Percentiles rank a stretch among this genome's conserved stretches.
Evolutionary conservation across 2,888 invertebrate species (phyloP).

Genomic region (Caenorhabditis sp.): DNA sequence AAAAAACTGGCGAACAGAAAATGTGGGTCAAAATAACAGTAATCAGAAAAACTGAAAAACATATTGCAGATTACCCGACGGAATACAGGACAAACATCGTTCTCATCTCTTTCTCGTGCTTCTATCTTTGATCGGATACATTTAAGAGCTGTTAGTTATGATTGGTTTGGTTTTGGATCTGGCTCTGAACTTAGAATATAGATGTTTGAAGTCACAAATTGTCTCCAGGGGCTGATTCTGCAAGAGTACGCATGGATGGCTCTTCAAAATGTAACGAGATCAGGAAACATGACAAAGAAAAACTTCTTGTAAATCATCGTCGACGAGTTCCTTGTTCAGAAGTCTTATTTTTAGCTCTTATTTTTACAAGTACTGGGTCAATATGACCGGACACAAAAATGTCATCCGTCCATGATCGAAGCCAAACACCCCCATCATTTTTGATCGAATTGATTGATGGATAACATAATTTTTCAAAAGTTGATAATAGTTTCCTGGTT

Average conservation of each 20-base stretch:
- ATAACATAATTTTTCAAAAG: slow-evolving; percentile 10
- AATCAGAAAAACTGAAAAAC: background rate
- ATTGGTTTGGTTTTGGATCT: slow-evolving; percentile 45
- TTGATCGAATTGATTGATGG: slow-evolving; percentile 1
- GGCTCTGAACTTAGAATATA: slow-evolving; percentile 51
- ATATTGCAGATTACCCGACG: background rate
- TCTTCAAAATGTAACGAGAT: slow-evolving; percentile 28
- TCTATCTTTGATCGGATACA: slow-evolving; percentile 29
- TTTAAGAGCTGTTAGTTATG: slow-evolving; percentile 16
- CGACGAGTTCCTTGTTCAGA: slow-evolving; percentile 17
- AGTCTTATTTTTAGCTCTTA: background rate
- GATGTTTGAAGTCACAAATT: slow-evolving; percentile 55
- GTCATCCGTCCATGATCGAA: background rate
- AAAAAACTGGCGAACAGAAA: slow-evolving; percentile 1
- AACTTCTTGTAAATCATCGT: slow-evolving; percentile 12
- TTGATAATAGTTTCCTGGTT: background rate
- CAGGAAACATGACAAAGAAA: slow-evolving; percentile 38
- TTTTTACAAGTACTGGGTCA: background rate
- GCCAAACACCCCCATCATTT: background rate
- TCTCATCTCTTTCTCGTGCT: slow-evolving; percentile 20
- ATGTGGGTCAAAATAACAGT: slow-evolving; percentile 7
- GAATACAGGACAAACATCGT: slow-evolving; percentile 13
- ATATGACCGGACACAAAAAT: background rate
- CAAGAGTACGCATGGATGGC: slow-evolving; percentile 42
- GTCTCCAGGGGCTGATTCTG: slow-evolving; percentile 51